phyloP scores from a whole-genome alignment of 1,140 invertebrate genomes.

The Brachionus manjavacas region DNA sequence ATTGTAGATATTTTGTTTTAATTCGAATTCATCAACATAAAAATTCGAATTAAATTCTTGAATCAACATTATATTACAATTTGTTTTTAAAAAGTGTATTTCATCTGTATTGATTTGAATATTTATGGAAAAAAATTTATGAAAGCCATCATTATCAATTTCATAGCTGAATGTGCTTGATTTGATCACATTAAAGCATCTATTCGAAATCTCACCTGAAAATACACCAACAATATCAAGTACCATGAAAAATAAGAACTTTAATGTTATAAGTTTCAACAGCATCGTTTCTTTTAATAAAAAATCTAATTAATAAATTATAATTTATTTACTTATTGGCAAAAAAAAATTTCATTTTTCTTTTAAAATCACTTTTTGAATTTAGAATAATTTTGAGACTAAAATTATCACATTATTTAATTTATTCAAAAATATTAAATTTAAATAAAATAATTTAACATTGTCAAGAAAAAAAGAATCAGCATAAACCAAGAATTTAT shows the following conservation, averaged over 20 bases:
- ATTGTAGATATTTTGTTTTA: background rate
- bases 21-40: conserved; percentile 33
- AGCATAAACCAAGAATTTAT: no score
- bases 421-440: no score
- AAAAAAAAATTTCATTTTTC: no score
- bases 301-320: background rate
- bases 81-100: background rate
- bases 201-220: background rate
- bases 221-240: background rate
- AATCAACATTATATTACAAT: background rate
- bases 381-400: no score
- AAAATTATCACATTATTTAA: no score
- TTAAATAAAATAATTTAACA: no score
- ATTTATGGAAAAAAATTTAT: background rate
- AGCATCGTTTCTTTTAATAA: background rate
- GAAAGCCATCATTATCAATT: background rate
- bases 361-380: no score
- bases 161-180: background rate
- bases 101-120: background rate
- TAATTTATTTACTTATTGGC: background rate
- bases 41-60: background rate
- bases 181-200: background rate
- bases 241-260: background rate
- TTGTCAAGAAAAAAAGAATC: no score
- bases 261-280: background rate